Base-by-base conservation (phyloP, 2,888 invertebrate genomes). In the Dorcus parallelipipedus region DNA sequence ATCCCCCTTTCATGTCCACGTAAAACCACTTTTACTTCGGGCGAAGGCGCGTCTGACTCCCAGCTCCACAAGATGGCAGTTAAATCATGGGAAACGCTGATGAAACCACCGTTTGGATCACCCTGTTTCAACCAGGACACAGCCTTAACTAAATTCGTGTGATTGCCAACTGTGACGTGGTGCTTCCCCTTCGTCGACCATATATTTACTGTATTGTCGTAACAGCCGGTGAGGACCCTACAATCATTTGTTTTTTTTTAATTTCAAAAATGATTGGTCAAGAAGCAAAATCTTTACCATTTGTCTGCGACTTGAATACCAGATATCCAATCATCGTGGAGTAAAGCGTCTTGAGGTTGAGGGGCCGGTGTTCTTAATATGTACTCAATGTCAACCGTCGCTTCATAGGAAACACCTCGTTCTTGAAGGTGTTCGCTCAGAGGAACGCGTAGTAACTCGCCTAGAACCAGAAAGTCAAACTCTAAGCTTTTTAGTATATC, bases 261-360 rank as follows among this genome's bases (percentile, higher is more conserved):
- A 40, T 40, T 52, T 8, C n/a, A n/a, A n/a, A n/a, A n/a, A n/a
- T 41, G 20, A 20, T 2, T 20, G 20, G 14, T 3, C 20, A 20
- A 2, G 3, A 20, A 20, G 3, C 3, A 2, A 9, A 10, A 3
- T 2, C 9, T 61, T 69, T 72, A 88, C 89, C 90, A 92, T 73
- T 86, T 86, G 42, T 83, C 84, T 61, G 82, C 80, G 42, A 86
- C 83, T 67, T 90, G 87, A 0, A 96, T 88, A 45, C 93, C 86
- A 17, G 95, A 90, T n/a, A 98, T 95, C 98, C 98, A 99, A 75
- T 99, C 98, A 78, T 97, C 95, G 71, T 97, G 97, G 76, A 93
- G 84, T 64, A 98, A 81, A 74, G 94, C 93, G 76, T 96, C 92
- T 73, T 94, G 88, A 0, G 97, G 97, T 71, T 92, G 86, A 0